These are phyloP conservation scores for Macropis europaea DNA, from an alignment of 2,888 invertebrate species.

Conservation along the genomic window DNA sequence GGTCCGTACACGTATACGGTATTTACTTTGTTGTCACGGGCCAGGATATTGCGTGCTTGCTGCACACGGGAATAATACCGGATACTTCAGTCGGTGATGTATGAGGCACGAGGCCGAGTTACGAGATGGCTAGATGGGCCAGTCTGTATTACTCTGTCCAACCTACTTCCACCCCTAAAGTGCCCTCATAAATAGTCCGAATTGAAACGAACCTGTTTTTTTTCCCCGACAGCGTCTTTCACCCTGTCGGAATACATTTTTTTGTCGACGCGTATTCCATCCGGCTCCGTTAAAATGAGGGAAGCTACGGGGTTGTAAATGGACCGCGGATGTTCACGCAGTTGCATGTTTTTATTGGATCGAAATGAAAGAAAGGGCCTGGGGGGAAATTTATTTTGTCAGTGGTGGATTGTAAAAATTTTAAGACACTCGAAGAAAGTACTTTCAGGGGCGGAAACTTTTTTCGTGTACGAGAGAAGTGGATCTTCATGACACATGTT, in stretches of 20 bases:
- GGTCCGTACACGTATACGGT: conserved; percentile 46
- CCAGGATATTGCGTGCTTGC: conserved; percentile 60
- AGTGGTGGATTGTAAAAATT: too few relatives aligned
- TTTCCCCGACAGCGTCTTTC: background rate
- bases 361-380: too few relatives aligned
- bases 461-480: too few relatives aligned
- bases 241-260: conserved; percentile 13
- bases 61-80: conserved; percentile 60
- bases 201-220: conserved; percentile 26
- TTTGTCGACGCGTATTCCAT: too few relatives aligned
- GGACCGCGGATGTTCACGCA: too few relatives aligned
- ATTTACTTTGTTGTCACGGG: conserved; percentile 59
- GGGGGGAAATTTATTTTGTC: too few relatives aligned
- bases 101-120: conserved; percentile 50
- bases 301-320: background rate
- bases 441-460: too few relatives aligned
- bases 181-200: conserved; percentile 48
- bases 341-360: too few relatives aligned
- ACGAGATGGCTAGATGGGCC: conserved; percentile 56
- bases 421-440: too few relatives aligned
- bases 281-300: too few relatives aligned
- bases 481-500: too few relatives aligned
- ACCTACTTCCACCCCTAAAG: conserved; percentile 40
- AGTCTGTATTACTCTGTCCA: conserved; percentile 54
- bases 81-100: conserved; percentile 65